These are phyloP conservation scores for Therioaphis trifolii DNA, from an alignment of 2,888 invertebrate genomes.

Conservation along the genomic window DNA sequence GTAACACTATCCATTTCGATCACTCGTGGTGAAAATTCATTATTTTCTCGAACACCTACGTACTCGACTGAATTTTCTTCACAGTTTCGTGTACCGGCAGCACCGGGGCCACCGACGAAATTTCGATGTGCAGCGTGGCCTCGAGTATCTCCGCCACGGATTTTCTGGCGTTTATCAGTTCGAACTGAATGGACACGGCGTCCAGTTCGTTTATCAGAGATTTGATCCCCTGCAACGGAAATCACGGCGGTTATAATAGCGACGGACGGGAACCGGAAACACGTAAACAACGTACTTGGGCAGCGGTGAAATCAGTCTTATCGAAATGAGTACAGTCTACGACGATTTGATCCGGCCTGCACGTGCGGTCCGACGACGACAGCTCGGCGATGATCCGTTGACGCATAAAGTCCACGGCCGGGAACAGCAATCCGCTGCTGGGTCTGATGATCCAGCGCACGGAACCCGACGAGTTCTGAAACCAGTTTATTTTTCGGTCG, in stretches of 20 bases:
- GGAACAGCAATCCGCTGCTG: constrained; percentile 80
- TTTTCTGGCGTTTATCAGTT: constrained; percentile 45
- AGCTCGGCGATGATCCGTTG: constrained; percentile 69
- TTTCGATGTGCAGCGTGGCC: neutral
- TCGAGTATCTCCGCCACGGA: constrained; percentile 31
- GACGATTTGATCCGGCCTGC: constrained; percentile 65
- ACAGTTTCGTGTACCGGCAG: neutral
- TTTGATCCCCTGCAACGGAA: constrained; percentile 31
- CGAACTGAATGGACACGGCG: neutral
- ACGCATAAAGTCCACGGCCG: constrained; percentile 82
- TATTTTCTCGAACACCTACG: no score
- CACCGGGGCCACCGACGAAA: neutral
- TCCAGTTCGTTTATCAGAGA: constrained; percentile 43
- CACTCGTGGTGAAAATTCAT: no score
- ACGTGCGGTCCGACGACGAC: constrained; percentile 60
- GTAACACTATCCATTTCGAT: no score
- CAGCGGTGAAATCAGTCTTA: constrained; percentile 75
- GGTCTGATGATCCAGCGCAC: constrained; percentile 75
- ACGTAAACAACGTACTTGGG: constrained; percentile 70
- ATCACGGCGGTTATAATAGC: neutral
- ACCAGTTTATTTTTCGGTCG: constrained; percentile 30
- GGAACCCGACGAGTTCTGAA: constrained; percentile 67
- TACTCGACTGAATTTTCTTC: neutral
- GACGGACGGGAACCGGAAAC: neutral
- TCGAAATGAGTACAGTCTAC: constrained; percentile 72